phyloP scores from a whole-genome alignment of 1,140 invertebrate genomes.

The Mizuhopecten yessoensis region DNA sequence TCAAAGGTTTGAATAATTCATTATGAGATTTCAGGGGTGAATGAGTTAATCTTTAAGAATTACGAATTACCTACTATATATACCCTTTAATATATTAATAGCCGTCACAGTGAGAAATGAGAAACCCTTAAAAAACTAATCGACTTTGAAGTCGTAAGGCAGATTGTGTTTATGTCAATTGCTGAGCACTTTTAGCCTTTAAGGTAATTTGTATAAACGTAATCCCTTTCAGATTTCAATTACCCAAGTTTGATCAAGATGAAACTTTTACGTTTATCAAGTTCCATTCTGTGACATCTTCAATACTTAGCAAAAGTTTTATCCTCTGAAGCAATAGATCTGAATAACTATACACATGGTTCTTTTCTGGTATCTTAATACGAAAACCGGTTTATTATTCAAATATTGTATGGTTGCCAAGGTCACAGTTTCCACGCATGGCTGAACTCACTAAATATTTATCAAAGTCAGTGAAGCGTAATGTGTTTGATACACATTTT shows the following conservation, averaged over 20 bases:
- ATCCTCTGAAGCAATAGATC: neutral
- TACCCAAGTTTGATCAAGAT: neutral
- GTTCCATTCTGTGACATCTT: neutral
- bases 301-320: neutral
- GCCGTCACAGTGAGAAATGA: too few relatives aligned
- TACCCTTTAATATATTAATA: too few relatives aligned
- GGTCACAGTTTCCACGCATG: neutral
- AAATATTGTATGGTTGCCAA: neutral
- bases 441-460: neutral
- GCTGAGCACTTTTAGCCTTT: neutral
- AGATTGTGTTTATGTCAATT: neutral
- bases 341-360: neutral
- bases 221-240: neutral
- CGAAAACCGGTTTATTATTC: neutral
- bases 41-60: too few relatives aligned
- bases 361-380: neutral
- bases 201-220: neutral
- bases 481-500: neutral
- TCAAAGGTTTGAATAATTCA: too few relatives aligned
- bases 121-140: too few relatives aligned
- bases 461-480: neutral
- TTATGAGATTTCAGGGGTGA: too few relatives aligned
- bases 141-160: too few relatives aligned
- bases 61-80: too few relatives aligned
- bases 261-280: neutral